Base-by-base conservation (phyloP, 2,797 vertebrate species). In the Scyliorhinus canicula region DNA sequence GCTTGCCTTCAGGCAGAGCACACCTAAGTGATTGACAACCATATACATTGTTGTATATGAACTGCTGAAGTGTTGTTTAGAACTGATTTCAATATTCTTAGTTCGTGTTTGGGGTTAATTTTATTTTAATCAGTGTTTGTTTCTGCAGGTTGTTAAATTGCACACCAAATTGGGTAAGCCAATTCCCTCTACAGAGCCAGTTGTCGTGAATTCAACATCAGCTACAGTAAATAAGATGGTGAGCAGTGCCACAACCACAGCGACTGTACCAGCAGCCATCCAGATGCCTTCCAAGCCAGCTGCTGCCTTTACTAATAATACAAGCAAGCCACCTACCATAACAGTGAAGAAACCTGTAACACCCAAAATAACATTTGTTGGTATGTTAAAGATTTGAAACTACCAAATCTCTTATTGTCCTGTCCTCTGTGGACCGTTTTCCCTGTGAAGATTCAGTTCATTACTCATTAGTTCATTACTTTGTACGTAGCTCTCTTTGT, bases 131-230 rank as follows among this genome's bases (percentile, higher is more conserved):
- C 21, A 3, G 5, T 95, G 26, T 52, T 50, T 40, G 1, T 84
- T 60, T 82, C 55, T 85, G 85, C 96, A 98, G 98, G 98, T 98
- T 95, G 97, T 98, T 96, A 99, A 98, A 96, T 96, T 98, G 95
- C 98, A 98, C 96, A 97, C 97, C 95, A 98, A 98, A 96, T 96
- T 98, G 85, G 98, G 98, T 44, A 99, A 98, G 95, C 98, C 98
- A 71, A 98, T 98, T 50, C 98, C 98, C 26, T 97, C 98, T 50
- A 96, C 97, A 0, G 97, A 98, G 95, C 98, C 98, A 0, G 96
- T 97, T 57, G 95, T 98, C 31, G 97, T 97, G 77, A 98, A 96
- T 96, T 96, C 97, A 21, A 84, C 97, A 95, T 96, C 97, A 4
- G 96, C 96, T 93, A 2, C 95, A 12, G 26, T 74, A 12, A 90